These are phyloP conservation scores for Ahaetulla prasina DNA, from an alignment of 2,113 vertebrate species.

Conservation along the genomic window DNA sequence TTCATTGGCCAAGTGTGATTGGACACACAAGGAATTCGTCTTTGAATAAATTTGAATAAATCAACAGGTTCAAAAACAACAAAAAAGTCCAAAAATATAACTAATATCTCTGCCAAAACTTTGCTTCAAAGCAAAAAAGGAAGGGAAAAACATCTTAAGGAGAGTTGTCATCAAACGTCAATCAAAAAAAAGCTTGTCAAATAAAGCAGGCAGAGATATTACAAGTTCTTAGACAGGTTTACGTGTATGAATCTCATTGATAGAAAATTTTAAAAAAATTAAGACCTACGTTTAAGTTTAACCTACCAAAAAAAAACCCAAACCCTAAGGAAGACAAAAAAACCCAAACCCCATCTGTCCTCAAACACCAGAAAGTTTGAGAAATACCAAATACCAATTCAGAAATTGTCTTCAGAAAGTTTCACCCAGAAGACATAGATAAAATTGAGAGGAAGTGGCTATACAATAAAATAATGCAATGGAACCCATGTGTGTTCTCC, in stretches of 20 bases:
- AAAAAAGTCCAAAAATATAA: background rate
- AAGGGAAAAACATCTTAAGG: background rate
- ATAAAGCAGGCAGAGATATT: background rate
- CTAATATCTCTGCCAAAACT: background rate
- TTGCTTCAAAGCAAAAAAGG: background rate
- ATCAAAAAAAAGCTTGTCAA: background rate
- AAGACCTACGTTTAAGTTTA: background rate
- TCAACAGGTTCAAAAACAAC: background rate
- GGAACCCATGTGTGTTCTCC: background rate
- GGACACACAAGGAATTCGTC: too few species aligned
- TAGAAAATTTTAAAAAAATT: background rate
- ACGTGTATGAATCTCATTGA: background rate
- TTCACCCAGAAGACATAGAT: background rate
- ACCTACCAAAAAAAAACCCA: background rate
- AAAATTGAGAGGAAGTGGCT: background rate
- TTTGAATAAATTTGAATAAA: background rate
- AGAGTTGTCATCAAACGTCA: background rate
- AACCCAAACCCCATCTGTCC: too few species aligned
- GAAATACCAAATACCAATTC: too few species aligned
- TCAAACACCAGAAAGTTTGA: background rate
- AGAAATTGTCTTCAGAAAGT: background rate
- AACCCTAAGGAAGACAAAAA: background rate
- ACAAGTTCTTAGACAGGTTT: background rate
- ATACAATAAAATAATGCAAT: background rate
- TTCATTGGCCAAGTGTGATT: too few species aligned